Conservation (phyloP, 2,888 invertebrate genomes). For the Pegoplata infirma region DNA sequence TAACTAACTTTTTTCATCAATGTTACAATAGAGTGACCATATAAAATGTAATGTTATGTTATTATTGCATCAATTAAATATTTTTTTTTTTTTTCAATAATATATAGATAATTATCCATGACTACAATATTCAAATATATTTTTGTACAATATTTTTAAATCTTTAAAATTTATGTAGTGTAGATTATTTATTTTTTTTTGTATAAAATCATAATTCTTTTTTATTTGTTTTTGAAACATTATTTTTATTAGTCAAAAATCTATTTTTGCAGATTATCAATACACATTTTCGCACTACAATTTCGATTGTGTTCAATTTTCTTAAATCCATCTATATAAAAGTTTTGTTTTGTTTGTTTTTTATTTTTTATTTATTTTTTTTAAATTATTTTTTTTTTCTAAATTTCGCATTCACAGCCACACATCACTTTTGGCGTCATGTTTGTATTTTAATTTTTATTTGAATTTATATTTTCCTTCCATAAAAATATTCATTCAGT, state of each 20-base stretch:
- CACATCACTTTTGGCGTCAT: conserved; percentile 11
- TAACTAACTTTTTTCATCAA: no score
- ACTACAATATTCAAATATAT: no score
- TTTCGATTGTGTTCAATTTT: not conserved
- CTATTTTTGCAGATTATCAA: conserved; percentile 14
- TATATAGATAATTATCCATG: no score
- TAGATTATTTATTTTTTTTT: no score
- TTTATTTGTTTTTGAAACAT: not conserved
- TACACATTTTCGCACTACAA: not conserved
- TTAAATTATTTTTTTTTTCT: not conserved
- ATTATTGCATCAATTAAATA: no score
- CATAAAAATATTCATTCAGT: not conserved
- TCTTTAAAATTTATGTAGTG: not conserved
- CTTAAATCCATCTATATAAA: not conserved
- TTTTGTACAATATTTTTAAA: no score
- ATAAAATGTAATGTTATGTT: no score
- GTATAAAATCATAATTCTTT: no score
- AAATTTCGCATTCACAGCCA: not conserved
- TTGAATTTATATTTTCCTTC: not conserved
- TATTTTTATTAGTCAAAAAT: conserved; percentile 7
- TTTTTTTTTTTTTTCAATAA: no score
- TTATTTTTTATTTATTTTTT: not conserved
- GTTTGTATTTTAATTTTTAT: conserved; percentile 1
- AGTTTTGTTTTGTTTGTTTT: no score
- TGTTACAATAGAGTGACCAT: no score